phyloP scores from a whole-genome alignment of 2,113 vertebrate species.

The Myodes glareolus region DNA sequence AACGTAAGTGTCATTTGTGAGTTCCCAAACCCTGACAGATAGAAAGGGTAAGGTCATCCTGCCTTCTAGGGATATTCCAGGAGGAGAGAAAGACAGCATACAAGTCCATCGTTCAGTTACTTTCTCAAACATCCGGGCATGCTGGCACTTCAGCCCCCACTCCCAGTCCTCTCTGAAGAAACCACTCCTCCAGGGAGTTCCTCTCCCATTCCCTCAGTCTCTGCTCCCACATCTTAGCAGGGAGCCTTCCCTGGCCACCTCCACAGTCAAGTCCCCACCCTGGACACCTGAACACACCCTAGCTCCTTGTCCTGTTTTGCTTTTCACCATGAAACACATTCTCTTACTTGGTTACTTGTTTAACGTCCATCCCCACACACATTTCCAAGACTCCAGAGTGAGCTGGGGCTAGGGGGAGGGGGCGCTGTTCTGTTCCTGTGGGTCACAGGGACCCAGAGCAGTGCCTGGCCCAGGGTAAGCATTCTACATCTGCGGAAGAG shows the following conservation, averaged over 20 bases:
- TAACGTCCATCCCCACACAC: neutral
- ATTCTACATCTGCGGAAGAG: neutral
- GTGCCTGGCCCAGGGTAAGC: neutral
- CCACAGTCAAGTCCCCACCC: neutral
- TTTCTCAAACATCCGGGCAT: neutral
- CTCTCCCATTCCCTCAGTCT: neutral
- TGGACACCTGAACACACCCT: neutral
- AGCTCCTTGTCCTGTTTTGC: neutral
- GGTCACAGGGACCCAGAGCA: neutral
- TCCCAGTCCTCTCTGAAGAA: neutral
- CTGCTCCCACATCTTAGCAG: neutral
- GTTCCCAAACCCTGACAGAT: neutral
- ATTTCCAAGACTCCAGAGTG: neutral
- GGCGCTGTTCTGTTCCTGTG: neutral
- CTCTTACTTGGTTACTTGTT: neutral
- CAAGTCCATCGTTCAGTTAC: neutral
- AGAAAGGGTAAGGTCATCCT: neutral
- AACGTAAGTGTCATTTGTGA: neutral
- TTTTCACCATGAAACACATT: neutral
- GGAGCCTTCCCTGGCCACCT: neutral
- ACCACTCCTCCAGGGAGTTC: neutral
- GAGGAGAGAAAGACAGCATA: neutral
- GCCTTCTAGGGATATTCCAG: neutral
- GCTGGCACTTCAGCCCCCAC: neutral
- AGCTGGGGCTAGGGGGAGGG: neutral